Evolutionary conservation across 2,888 invertebrate genomes (phyloP), one percentile per base, ranked within the genome.

Genomic region (Hydrotaea cyrtoneurina): DNA sequence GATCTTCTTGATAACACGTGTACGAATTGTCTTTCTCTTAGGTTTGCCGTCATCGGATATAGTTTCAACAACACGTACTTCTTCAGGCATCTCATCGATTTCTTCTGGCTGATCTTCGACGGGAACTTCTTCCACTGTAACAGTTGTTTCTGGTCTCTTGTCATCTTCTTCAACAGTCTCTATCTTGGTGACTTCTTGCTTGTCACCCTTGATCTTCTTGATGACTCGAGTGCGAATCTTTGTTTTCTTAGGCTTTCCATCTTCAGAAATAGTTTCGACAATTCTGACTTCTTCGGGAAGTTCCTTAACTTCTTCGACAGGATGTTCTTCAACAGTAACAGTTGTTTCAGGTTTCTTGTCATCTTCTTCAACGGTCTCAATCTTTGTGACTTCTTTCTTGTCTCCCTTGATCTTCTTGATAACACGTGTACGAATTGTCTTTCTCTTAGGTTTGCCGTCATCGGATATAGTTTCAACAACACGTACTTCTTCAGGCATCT

Each of bases 391-490:
- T 71, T 88, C 87, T 82, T 87, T 86, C 36, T 87, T 88, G 73
- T 82, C 86, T 31, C 86, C 88, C 85, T 87, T 87, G 39, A 86
- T 66, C 85, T 88, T 88, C 75, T 88, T 88, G 43, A 88, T 87
- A 5, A 87, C 86, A 3, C 87, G 87, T 36, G 88, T 88, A 26
- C 86, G 86, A 21, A 87, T 87, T 82, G 82, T 87, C 83, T 85
- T 88, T 74, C 86, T 88, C 31, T 77, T 87, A 0, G 87, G 86
- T 15, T 84, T 87, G 26, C 87, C 88, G n/a, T 90, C 90, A 81
- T 90, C 90, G 81, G 90, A 87, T 17, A 89, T 86, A 0, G 89
- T 91, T 5, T 88, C 83, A 55, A 91, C 89, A 82, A 92, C 87
- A n/a, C 87, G 82, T 10, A 88, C 87, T 82, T 72, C 89, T 85